phyloP scores from a whole-genome alignment of 2,888 invertebrate genomes.

The Xestobium rufovillosum region DNA sequence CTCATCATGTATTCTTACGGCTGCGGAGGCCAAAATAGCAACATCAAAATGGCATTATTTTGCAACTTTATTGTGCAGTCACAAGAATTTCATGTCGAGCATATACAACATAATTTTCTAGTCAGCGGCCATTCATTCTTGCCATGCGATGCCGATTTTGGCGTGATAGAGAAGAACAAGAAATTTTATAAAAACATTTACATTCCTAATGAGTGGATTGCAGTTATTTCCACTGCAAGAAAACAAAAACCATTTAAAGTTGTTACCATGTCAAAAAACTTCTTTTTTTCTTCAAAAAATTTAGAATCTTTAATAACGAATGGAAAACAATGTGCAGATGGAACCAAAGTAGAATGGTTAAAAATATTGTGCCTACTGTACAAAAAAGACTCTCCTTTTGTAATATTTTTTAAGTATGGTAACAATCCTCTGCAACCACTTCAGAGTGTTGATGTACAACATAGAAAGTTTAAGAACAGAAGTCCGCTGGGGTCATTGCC shows the following conservation, averaged over 20 bases:
- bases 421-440: constrained; percentile 2
- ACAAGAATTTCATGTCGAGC: no score
- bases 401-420: constrained; percentile 8
- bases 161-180: constrained; percentile 11
- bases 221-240: constrained; percentile 10
- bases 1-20: constrained; percentile 15
- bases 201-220: constrained; percentile 11
- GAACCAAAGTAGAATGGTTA: constrained; percentile 17
- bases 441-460: constrained; percentile 4
- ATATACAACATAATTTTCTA: no score
- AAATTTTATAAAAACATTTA: constrained; percentile 8
- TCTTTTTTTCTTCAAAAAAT: constrained; percentile 14
- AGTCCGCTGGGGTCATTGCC: not conserved
- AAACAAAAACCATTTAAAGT: constrained; percentile 13
- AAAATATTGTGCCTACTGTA: constrained; percentile 21
- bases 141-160: constrained; percentile 11
- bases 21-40: constrained; percentile 20
- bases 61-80: constrained; percentile 18
- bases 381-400: no score
- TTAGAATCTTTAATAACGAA: constrained; percentile 20
- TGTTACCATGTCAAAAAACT: constrained; percentile 14
- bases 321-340: constrained; percentile 17
- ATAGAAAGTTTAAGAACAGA: not conserved
- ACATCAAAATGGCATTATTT: constrained; percentile 17
- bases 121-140: not conserved